Base-by-base conservation (phyloP, 2,797 vertebrate genomes). In the Mustela erminea region DNA sequence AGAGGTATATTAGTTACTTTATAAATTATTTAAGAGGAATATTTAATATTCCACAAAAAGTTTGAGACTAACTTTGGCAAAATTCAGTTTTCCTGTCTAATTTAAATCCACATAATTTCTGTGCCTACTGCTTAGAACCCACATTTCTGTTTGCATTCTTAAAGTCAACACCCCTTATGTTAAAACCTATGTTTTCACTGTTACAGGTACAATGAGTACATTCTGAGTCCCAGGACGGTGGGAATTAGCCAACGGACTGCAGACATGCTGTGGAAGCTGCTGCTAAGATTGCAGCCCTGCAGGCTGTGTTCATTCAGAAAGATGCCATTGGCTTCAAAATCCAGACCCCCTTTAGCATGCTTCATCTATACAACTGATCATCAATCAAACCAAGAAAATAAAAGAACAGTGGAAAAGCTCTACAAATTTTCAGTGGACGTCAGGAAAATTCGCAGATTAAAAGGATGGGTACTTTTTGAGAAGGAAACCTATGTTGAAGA, bases 391-490 rank as follows among this genome's bases (percentile, higher is more conserved):
- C 27, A 91, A n/a, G 99, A 99, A 98, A 99, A 99, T 95, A 98
- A 98, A 77, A 98, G 98, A 96, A 99, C 99, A 0, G 97, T 99
- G 3, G 98, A 99, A 90, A 98, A 97, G 70, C 99, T 99, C 60
- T 98, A 97, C 56, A 97, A 98, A 41, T 98, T 99, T 81, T 99
- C 99, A 7, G 99, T 99, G n/a, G 99, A 99, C 93, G 41, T 99
- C 95, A 98, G 98, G 15, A 99, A 99, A 96, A 98, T 99, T 52
- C 99, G 99, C 15, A 99, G 99, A 95, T 95, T 99, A 13, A 99
- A 99, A 78, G 98, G 98, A 90, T 99, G 99, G 99, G 99, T 99
- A 25, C 99, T 99, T 89, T 97, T 98, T 91, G 99, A 99, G 95
- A 99, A 98, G n/a, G 98, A 98, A 18, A 98, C 99, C 6, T 99